phyloP scores from a whole-genome alignment of 2,797 vertebrate species.

The Coregonus ussuriensis region DNA sequence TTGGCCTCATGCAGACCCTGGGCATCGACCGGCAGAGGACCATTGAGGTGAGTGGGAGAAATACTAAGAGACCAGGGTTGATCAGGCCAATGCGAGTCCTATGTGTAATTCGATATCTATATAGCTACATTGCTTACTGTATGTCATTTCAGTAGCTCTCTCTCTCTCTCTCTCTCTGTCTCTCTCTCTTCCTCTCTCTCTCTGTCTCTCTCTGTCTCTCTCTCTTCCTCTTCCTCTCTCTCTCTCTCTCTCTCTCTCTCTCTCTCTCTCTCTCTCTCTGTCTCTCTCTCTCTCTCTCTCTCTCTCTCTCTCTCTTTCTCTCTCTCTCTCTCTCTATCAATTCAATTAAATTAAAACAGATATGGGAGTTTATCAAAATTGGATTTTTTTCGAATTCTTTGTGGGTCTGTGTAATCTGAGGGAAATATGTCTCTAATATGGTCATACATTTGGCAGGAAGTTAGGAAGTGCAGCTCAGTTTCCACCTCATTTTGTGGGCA shows the following conservation, averaged over 20 bases:
- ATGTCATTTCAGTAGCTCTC: background rate
- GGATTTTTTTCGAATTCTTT: too few species aligned
- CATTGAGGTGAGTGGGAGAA: constrained; percentile 72
- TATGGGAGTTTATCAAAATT: too few species aligned
- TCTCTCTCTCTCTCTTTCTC: background rate
- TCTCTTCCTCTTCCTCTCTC: background rate
- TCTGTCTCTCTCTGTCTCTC: background rate
- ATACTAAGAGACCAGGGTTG: background rate
- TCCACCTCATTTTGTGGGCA: too few species aligned
- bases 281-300: background rate
- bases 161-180: background rate
- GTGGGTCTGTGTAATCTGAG: too few species aligned
- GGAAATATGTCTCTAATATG: too few species aligned
- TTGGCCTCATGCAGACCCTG: constrained; percentile 85
- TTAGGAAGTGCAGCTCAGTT: too few species aligned
- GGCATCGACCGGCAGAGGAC: constrained; percentile 87
- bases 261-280: too few species aligned
- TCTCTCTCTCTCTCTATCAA: background rate
- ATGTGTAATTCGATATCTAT: background rate
- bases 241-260: background rate
- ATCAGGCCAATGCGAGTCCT: background rate
- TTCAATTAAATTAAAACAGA: too few species aligned
- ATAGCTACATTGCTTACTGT: background rate
- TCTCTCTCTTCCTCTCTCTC: background rate
- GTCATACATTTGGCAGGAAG: too few species aligned